These are phyloP conservation scores for Disparrhopalites patrizii DNA, from an alignment of 2,888 invertebrate genomes.

Conservation along the genomic window DNA sequence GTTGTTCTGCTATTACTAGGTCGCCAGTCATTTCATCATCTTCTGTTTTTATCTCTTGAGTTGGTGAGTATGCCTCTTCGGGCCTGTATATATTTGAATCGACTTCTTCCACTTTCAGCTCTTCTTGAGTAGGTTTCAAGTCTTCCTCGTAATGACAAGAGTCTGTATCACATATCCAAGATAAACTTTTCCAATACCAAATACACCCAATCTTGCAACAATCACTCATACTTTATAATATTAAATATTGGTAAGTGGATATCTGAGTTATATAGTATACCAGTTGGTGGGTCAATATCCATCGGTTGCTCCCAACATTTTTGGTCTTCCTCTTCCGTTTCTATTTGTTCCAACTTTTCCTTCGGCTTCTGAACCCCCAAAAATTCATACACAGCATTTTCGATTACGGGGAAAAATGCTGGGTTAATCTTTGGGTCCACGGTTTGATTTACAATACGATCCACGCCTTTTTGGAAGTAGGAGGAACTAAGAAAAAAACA, in stretches of 20 bases:
- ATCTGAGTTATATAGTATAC: too few relatives aligned
- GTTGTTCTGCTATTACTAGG: not conserved
- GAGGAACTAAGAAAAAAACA: slow-evolving; percentile 64
- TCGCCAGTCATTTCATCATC: slow-evolving; percentile 11
- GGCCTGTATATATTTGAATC: too few relatives aligned
- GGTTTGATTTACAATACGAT: slow-evolving; percentile 92
- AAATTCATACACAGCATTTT: slow-evolving; percentile 82
- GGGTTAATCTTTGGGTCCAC: slow-evolving; percentile 87
- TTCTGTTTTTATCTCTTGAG: not conserved
- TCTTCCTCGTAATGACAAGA: too few relatives aligned
- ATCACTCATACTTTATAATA: too few relatives aligned
- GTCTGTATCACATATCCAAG: too few relatives aligned
- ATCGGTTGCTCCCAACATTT: slow-evolving; percentile 20
- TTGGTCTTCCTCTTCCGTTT: slow-evolving; percentile 54
- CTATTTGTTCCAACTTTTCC: slow-evolving; percentile 54
- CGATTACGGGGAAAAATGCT: slow-evolving; percentile 83
- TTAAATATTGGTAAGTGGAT: too few relatives aligned
- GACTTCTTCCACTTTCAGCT: too few relatives aligned
- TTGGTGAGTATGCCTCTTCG: not conserved
- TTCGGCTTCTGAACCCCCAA: slow-evolving; percentile 71
- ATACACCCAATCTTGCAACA: too few relatives aligned
- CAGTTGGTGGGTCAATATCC: slow-evolving; percentile 24
- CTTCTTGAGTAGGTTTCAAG: too few relatives aligned
- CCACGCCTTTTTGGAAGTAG: slow-evolving; percentile 84
- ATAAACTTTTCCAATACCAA: too few relatives aligned